Conservation (phyloP, 2,797 vertebrate genomes). For the Falco rusticolus region DNA sequence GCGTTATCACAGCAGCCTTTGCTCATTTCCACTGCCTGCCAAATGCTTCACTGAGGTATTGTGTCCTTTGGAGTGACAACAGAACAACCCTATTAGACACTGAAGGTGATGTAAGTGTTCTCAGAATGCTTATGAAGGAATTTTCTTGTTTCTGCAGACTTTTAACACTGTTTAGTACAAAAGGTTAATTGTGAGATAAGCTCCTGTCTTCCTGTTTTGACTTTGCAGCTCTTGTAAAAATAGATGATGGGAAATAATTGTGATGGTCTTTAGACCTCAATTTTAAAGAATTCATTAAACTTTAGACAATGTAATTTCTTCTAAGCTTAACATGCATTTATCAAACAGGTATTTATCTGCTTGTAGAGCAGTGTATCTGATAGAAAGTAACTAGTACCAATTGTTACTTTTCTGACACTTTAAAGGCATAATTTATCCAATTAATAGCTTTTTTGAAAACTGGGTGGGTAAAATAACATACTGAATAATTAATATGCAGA, state of each 20-base stretch:
- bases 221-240: background rate
- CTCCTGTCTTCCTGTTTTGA: constrained; percentile 18
- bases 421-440: background rate
- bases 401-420: background rate
- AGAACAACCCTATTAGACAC: background rate
- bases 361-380: background rate
- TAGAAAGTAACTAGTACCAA: background rate
- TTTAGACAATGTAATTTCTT: constrained; percentile 21
- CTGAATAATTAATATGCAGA: constrained; percentile 12
- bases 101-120: background rate
- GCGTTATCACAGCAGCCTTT: background rate
- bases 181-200: constrained; percentile 64
- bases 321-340: background rate
- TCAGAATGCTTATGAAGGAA: background rate
- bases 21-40: background rate
- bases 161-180: background rate
- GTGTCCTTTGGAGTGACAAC: constrained; percentile 1
- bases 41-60: background rate
- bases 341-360: constrained; percentile 19
- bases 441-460: constrained; percentile 1
- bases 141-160: background rate
- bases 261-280: constrained; percentile 55
- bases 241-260: constrained; percentile 33
- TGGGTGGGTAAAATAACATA: background rate
- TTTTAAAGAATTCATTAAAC: constrained; percentile 55